Evolutionary conservation across 2,888 invertebrate genomes (phyloP), one percentile per base, ranked within the genome.

Genomic region (Orchesellides sinensis): DNA sequence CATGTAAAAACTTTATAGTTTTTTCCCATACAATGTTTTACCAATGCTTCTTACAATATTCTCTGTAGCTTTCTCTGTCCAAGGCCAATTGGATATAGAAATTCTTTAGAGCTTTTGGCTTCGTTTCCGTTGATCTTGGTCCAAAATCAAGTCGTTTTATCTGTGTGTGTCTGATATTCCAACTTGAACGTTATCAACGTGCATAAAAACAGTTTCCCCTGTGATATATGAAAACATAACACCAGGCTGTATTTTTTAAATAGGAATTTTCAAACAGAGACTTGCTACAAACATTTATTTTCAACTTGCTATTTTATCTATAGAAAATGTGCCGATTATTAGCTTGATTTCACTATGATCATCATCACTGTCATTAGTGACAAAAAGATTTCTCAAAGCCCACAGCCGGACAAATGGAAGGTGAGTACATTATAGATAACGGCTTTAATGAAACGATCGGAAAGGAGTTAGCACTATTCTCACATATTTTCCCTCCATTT

Each of bases 91-190:
- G 54, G 74, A 73, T 61, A 73, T 74, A 75, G 40, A 75, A 75
- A 75, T 75, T 75, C 74, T 65, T 75, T 65, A 65, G 65, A 75
- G 74, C 65, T 77, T 77, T 77, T 79, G 79, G 70, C 79, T 70
- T 70, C 63, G 70, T 70, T 79, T 79, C 79, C 79, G 70, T 79
- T 79, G 79, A 79, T 69, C 79, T 63, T 52, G 61, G 49, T 79
- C 79, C 79, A 79, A 79, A 79, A 79, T 78, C 77, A 78, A 78
- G 77, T 78, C 77, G 29, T 61, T 69, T 19, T 73, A 35, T 72
- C 61, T 72, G 27, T 70, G 27, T 72, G 25, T 72, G 8, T 45
- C 59, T n/a, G n/a, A n/a, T n/a, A 40, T 17, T 70, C 45, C 40
- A 61, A 27, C 61, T 23, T 56, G 6, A 32, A 14, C 32, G 35